phyloP scores from a whole-genome alignment of 2,797 vertebrate species.

The Falco berigora region DNA sequence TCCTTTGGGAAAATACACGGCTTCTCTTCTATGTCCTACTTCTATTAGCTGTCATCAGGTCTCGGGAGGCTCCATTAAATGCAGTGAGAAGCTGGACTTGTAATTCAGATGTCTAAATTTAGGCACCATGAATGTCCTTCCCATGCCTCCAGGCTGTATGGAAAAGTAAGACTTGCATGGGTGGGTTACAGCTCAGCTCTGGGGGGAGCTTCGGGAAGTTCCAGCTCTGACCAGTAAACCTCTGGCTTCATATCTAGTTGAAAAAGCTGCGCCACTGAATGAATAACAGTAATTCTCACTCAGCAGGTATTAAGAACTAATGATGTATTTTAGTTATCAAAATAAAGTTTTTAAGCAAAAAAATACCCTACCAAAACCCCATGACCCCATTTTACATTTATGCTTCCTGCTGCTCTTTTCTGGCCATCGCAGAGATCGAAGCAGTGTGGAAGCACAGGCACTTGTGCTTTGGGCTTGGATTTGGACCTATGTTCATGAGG shows the following conservation, averaged over 20 bases:
- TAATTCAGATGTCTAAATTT: conserved; percentile 18
- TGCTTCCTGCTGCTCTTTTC: background rate
- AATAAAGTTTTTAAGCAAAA: background rate
- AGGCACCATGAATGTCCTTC: background rate
- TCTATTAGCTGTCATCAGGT: background rate
- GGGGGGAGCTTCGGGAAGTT: background rate
- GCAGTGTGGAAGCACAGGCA: background rate
- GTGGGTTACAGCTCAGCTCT: background rate
- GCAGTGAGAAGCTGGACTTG: background rate
- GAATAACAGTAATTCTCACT: background rate
- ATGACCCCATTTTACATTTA: background rate
- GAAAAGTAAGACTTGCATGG: background rate
- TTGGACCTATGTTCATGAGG: background rate
- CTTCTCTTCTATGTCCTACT: background rate
- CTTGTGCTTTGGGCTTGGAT: background rate
- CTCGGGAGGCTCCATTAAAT: conserved; percentile 3
- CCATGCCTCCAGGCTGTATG: background rate
- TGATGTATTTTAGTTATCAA: background rate
- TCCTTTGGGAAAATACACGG: background rate
- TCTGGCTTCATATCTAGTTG: background rate
- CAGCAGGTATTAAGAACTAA: background rate
- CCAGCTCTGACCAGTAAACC: background rate
- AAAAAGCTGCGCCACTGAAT: background rate
- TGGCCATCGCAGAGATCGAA: background rate
- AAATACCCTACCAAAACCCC: too few relatives aligned